Conservation (phyloP, 1,140 invertebrate species). For the Anthonomus grandis region DNA sequence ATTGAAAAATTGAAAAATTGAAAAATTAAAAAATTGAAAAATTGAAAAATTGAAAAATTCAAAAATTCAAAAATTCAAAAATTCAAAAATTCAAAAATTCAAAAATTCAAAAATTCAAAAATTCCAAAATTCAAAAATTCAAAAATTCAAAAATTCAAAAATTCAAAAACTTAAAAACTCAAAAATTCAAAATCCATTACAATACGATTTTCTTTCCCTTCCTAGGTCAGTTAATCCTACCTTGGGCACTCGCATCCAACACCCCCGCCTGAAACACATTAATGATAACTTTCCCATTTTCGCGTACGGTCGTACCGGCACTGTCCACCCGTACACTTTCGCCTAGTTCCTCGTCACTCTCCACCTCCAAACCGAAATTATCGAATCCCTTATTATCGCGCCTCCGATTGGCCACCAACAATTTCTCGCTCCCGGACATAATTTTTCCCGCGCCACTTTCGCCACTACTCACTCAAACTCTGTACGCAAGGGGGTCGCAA, state of each 20-base stretch:
- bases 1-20: too few species aligned
- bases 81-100: background rate
- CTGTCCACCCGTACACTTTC: too few species aligned
- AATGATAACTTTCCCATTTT: slow-evolving; percentile 4
- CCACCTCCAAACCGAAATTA: background rate
- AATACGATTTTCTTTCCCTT: background rate
- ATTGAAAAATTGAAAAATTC: background rate
- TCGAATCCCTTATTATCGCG: slow-evolving; percentile 2
- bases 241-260: background rate
- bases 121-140: background rate
- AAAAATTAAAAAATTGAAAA: too few species aligned
- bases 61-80: background rate
- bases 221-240: background rate
- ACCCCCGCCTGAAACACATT: slow-evolving; percentile 6
- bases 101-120: background rate
- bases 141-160: background rate
- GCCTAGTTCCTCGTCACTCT: background rate
- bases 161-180: background rate
- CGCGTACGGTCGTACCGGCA: too few species aligned
- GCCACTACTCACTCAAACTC: background rate
- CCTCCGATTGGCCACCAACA: background rate
- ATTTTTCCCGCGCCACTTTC: background rate
- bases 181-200: background rate
- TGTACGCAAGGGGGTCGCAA: background rate
- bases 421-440: background rate